phyloP scores from a whole-genome alignment of 1,140 invertebrate species.

The Cydia pomonella region DNA sequence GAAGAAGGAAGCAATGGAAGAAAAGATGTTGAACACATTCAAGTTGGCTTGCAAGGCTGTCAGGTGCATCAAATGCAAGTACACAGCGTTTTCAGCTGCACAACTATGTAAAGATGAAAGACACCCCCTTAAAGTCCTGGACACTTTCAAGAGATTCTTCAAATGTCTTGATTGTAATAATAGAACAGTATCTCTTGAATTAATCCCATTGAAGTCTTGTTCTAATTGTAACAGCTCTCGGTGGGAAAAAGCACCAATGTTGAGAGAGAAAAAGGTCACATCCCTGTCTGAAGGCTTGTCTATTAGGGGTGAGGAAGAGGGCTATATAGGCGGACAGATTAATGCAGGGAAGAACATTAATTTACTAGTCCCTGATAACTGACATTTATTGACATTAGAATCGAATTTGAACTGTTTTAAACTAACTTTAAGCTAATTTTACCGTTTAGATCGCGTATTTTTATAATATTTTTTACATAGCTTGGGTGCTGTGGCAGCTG shows the following conservation, averaged over 20 bases:
- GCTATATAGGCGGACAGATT: constrained; percentile 82
- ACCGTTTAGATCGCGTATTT: too few relatives aligned
- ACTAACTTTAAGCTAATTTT: too few relatives aligned
- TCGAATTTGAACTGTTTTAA: too few relatives aligned
- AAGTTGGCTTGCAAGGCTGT: constrained; percentile 94
- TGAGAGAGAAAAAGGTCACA: constrained; percentile 85
- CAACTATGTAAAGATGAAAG: constrained; percentile 91
- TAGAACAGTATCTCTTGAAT: constrained; percentile 88
- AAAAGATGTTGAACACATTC: constrained; percentile 93
- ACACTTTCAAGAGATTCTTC: constrained; percentile 94
- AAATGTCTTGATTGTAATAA: constrained; percentile 93
- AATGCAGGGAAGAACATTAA: constrained; percentile 84
- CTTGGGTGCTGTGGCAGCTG: too few relatives aligned
- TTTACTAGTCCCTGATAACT: constrained; percentile 83
- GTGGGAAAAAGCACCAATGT: constrained; percentile 91
- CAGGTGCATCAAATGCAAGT: constrained; percentile 93
- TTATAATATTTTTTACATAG: too few relatives aligned
- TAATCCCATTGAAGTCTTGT: constrained; percentile 89
- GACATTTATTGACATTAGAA: constrained; percentile 29
- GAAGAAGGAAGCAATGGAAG: constrained; percentile 94
- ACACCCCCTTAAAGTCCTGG: constrained; percentile 88
- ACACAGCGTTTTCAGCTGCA: constrained; percentile 91
- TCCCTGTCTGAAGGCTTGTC: constrained; percentile 81
- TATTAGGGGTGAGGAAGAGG: constrained; percentile 88
- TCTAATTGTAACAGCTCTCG: constrained; percentile 87